Conservation (phyloP, 1,140 invertebrate genomes). For the Stenopsyche tienmushanensis region DNA sequence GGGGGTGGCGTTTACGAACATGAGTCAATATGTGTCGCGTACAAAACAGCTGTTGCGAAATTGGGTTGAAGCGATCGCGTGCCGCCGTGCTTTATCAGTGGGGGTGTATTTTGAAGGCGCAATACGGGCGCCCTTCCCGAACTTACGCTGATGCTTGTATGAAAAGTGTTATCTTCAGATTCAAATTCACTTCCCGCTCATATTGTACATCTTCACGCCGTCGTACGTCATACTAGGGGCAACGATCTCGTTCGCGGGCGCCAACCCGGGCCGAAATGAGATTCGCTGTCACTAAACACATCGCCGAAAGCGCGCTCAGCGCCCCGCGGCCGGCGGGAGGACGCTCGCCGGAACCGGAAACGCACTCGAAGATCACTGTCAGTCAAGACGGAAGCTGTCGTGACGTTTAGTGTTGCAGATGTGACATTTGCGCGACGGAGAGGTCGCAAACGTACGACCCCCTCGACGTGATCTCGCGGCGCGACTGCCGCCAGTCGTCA, state of each 20-base stretch:
- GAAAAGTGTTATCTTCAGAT: too few species aligned
- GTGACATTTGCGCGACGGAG: slow-evolving; percentile 22
- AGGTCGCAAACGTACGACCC: not conserved
- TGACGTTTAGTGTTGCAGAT: not conserved
- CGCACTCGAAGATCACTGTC: not conserved
- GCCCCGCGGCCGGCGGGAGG: not conserved
- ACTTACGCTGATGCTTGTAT: too few species aligned
- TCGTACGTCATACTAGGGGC: too few species aligned
- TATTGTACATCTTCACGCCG: too few species aligned
- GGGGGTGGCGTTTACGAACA: too few species aligned
- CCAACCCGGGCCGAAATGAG: too few species aligned
- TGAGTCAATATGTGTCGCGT: too few species aligned
- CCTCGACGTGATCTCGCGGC: slow-evolving; percentile 32
- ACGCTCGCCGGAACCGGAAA: not conserved
- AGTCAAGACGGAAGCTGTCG: slow-evolving; percentile 8
- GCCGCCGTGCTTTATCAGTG: too few species aligned
- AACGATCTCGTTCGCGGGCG: too few species aligned
- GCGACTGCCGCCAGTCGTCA: slow-evolving; percentile 56
- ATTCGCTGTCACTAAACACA: slow-evolving; percentile 33
- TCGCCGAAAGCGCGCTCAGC: not conserved
- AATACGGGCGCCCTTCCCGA: too few species aligned
- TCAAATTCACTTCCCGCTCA: too few species aligned
- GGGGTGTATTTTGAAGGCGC: too few species aligned
- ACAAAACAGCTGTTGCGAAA: not conserved
- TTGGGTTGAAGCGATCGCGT: not conserved